These are phyloP conservation scores for Lordiphosa collinella DNA, from an alignment of 1,140 invertebrate genomes.

Conservation along the genomic window DNA sequence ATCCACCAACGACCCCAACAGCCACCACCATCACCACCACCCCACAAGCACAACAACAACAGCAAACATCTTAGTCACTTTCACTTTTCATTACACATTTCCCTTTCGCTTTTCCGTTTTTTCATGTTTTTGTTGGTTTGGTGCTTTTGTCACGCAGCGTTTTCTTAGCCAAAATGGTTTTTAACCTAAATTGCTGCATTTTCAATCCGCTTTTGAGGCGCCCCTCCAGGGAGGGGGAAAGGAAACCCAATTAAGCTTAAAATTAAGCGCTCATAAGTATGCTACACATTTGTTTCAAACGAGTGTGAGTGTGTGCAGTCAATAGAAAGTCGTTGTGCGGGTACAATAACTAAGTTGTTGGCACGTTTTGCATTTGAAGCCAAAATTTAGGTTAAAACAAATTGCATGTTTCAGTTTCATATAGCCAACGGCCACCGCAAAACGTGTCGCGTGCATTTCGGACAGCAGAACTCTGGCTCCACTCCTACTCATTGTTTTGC, in stretches of 20 bases:
- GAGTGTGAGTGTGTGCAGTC: too few species aligned
- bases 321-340: slow-evolving; percentile 1
- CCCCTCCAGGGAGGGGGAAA: background rate
- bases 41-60: slow-evolving; percentile 10
- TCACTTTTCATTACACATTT: slow-evolving; percentile 46
- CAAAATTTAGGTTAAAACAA: slow-evolving; percentile 67
- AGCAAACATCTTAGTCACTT: slow-evolving; percentile 54
- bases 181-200: slow-evolving; percentile 63
- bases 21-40: slow-evolving; percentile 1
- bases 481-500: slow-evolving; percentile 33
- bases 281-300: background rate
- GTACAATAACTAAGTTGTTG: background rate
- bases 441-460: slow-evolving; percentile 11
- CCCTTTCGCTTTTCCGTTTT: slow-evolving; percentile 14
- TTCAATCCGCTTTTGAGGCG: slow-evolving; percentile 53
- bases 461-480: background rate
- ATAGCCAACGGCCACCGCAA: slow-evolving; percentile 5
- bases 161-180: slow-evolving; percentile 58
- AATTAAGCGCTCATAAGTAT: background rate
- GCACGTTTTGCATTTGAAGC: slow-evolving; percentile 10
- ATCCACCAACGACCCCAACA: background rate
- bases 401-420: slow-evolving; percentile 62
- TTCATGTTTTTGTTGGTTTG: background rate
- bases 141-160: slow-evolving; percentile 38
- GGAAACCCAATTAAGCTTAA: background rate